phyloP scores from a whole-genome alignment of 2,113 vertebrate genomes.

The Pavo muticus region DNA sequence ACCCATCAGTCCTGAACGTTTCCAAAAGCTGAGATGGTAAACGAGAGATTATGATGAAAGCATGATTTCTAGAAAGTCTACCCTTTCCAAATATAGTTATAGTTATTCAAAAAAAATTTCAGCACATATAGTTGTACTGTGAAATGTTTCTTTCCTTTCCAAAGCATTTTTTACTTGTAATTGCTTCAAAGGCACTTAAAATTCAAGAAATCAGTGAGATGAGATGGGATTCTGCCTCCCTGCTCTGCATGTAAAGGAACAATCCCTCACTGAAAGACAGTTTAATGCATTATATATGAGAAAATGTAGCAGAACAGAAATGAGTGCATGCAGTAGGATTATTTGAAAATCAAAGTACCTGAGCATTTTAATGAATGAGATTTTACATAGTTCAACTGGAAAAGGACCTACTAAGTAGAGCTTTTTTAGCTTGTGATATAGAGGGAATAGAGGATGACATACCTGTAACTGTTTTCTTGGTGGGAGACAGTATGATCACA shows the following conservation, averaged over 20 bases:
- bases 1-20: not conserved
- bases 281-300: conserved; percentile 45
- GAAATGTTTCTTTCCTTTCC: not conserved
- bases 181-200: conserved; percentile 41
- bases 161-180: not conserved
- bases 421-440: not conserved
- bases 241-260: not conserved
- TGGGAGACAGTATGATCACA: not conserved
- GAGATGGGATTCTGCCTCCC: not conserved
- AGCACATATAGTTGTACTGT: not conserved
- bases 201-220: not conserved
- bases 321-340: not conserved
- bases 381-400: not conserved
- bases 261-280: not conserved
- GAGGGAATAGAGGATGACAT: not conserved
- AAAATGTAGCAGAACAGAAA: conserved; percentile 23
- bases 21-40: not conserved
- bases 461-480: not conserved
- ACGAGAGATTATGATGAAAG: not conserved
- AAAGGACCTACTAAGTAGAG: not conserved
- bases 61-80: not conserved
- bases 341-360: conserved; percentile 9
- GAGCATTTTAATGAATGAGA: not conserved
- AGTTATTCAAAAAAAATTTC: not conserved
- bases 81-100: not conserved